Evolutionary conservation across 2,797 vertebrate species (phyloP).

Genomic region (Mareca penelope): DNA sequence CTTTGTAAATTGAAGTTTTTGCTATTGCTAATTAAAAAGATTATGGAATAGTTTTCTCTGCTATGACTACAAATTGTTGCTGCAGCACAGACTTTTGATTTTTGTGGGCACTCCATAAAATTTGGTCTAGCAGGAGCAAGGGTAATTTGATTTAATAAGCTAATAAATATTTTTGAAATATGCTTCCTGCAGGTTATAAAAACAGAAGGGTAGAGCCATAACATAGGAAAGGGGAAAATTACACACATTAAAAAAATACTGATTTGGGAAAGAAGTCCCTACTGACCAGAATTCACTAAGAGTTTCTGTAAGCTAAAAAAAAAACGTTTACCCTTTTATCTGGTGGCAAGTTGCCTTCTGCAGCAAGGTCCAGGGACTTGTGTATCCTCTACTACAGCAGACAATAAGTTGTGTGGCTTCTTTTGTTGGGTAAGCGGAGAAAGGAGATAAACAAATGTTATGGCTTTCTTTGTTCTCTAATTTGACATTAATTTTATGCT

Average conservation of each 20-base stretch:
- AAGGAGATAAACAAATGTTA: background rate
- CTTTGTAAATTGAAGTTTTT: conserved; percentile 29
- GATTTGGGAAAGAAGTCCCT: conserved; percentile 33
- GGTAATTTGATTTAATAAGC: conserved; percentile 71
- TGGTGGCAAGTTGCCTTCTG: background rate
- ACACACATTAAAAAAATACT: conserved; percentile 4
- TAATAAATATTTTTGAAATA: conserved; percentile 71
- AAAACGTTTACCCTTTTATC: background rate
- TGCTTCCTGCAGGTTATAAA: conserved; percentile 63
- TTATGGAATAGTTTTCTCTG: conserved; percentile 29
- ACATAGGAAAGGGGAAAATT: conserved; percentile 45
- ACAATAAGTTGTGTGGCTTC: background rate
- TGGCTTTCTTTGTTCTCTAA: conserved; percentile 3
- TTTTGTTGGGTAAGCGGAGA: background rate
- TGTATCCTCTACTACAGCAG: background rate
- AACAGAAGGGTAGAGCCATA: conserved; percentile 47
- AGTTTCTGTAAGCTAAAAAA: conserved; percentile 6
- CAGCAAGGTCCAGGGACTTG: background rate
- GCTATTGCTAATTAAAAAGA: conserved; percentile 49
- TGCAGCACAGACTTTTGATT: conserved; percentile 24
- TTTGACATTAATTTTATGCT: conserved; percentile 34
- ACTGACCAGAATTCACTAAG: conserved; percentile 13
- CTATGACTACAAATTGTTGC: conserved; percentile 29
- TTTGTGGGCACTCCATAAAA: conserved; percentile 57
- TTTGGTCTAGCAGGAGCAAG: conserved; percentile 36